These are phyloP conservation scores for Eleutherodactylus coqui DNA, from an alignment of 2,797 vertebrate genomes.

Conservation along the genomic window DNA sequence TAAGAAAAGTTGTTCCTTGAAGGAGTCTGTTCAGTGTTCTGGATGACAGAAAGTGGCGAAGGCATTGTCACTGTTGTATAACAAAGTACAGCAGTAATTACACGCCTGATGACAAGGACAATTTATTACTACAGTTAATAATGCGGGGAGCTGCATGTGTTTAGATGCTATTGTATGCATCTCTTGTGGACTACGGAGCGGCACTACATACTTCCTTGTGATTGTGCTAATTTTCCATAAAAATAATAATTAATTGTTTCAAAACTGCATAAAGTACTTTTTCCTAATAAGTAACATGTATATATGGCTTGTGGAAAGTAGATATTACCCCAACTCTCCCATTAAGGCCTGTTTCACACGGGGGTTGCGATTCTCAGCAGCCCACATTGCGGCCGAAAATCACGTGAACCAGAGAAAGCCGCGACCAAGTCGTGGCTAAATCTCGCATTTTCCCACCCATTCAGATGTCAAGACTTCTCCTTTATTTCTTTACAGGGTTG, in stretches of 20 bases:
- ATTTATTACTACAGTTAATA: neutral
- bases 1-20: slow-evolving; percentile 4
- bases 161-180: neutral
- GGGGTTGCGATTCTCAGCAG: too few relatives aligned
- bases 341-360: too few relatives aligned
- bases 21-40: slow-evolving; percentile 14
- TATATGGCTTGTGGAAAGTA: too few relatives aligned
- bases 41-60: slow-evolving; percentile 4
- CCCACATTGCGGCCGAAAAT: too few relatives aligned
- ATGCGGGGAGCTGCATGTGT: neutral
- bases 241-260: neutral
- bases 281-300: too few relatives aligned
- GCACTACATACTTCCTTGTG: neutral
- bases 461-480: too few relatives aligned
- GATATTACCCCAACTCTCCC: too few relatives aligned
- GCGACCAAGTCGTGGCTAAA: too few relatives aligned
- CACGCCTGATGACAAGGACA: slow-evolving; percentile 17
- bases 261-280: too few relatives aligned
- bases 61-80: neutral
- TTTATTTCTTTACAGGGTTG: too few relatives aligned
- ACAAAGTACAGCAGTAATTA: neutral
- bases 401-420: too few relatives aligned
- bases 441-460: too few relatives aligned
- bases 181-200: neutral
- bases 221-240: neutral